Base-by-base conservation (phyloP, 2,888 invertebrate genomes). In the Sarcophaga caerulescens region DNA sequence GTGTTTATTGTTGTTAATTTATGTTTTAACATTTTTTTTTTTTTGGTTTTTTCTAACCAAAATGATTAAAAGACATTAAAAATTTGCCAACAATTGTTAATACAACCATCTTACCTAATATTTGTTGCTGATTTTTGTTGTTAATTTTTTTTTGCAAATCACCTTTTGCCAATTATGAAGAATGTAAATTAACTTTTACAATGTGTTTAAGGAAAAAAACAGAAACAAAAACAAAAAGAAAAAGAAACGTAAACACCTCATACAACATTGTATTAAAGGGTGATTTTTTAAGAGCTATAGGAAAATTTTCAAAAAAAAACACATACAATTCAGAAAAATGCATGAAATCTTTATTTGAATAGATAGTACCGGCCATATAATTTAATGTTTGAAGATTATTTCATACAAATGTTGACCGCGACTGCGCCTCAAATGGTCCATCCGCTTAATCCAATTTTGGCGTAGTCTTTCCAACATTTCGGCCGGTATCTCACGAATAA, bases 31-130 rank as follows among this genome's bases (percentile, higher is more conserved):
- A 23, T 19, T 21, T 66, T 66, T 44, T 44, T 21, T 60, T 8
- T 35, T 35, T 35, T 11, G 10, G 6, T 59, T 11, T 35, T 10
- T 59, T 57, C 19, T 52, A 47, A 21, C 11, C 3, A 44, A 66
- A 44, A 10, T 19, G 45, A 47, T 25, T 44, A 66, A 68, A 52
- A 12, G 12, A 17, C 5, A 12, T 21, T 14, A 68, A 45, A 68
- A 68, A 68, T 71, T 71, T 71, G 19, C 71, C 57, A 71, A 14
- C 59, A 71, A 60, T 71, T 71, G 60, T 71, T 71, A 71, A 44
- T 74, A 14, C 21, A 35, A 35, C 35, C 35, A 74, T 47, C 62
- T 74, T 62, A 62, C 17, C 62, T 62, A 47, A 74, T 74, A 21
- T 45, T 60, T 60, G 2, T 35, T 35, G 35, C 10, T 35, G 57